Evolutionary conservation across 2,888 invertebrate species (phyloP).

Genomic region (Macrophya annulata): DNA sequence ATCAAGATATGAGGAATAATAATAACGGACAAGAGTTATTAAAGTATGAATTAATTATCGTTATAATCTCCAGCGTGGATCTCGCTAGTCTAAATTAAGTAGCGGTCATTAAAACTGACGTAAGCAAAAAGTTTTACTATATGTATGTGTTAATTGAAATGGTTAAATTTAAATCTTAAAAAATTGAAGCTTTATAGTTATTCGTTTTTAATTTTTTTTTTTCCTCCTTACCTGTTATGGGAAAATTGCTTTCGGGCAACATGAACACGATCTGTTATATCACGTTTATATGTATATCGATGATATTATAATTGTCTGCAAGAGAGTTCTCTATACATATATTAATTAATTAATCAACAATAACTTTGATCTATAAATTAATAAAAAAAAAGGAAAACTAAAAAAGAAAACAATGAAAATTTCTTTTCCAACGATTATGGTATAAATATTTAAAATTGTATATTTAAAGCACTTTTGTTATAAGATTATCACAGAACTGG

Average conservation of each 20-base stretch:
- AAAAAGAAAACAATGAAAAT: background rate
- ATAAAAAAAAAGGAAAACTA: no score
- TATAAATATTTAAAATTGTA: background rate
- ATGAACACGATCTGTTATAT: slow-evolving; percentile 68
- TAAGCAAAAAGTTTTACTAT: background rate
- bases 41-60: slow-evolving; percentile 18
- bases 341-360: background rate
- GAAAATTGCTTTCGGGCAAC: slow-evolving; percentile 79
- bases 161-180: background rate
- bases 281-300: slow-evolving; percentile 23
- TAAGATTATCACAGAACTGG: slow-evolving; percentile 40
- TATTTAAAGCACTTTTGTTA: slow-evolving; percentile 35
- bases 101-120: slow-evolving; percentile 28
- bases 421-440: background rate
- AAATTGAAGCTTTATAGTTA: background rate
- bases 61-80: slow-evolving; percentile 45
- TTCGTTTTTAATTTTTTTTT: slow-evolving; percentile 1
- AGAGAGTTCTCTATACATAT: background rate
- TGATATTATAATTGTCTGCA: background rate
- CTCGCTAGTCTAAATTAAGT: slow-evolving; percentile 26
- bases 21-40: slow-evolving; percentile 28
- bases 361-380: background rate
- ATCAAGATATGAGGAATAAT: slow-evolving; percentile 35
- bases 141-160: background rate
- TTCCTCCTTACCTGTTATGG: slow-evolving; percentile 76